Conservation (phyloP, 2,888 invertebrate species). For the Dasysyrphus albostriatus region DNA sequence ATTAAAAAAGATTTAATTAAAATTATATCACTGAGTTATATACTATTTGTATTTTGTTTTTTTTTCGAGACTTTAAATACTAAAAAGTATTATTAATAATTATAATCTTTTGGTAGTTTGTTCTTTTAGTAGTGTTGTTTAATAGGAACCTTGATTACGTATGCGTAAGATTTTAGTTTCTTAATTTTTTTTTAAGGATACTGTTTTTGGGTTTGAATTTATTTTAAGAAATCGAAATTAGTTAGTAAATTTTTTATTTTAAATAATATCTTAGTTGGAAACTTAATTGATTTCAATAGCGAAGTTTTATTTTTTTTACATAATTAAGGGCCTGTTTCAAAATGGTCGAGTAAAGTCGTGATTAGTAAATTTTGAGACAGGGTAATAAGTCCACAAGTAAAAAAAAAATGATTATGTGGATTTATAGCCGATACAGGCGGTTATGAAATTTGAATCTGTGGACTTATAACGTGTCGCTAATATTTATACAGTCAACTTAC, state of each 20-base stretch:
- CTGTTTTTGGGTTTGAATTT: constrained; percentile 5
- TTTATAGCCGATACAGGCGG: no score
- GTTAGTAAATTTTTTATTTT: not conserved
- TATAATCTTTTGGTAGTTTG: constrained; percentile 69
- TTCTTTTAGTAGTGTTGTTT: constrained; percentile 80
- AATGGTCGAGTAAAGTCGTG: no score
- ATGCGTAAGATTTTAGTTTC: constrained; percentile 77
- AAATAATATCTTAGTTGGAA: not conserved
- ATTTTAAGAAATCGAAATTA: not conserved
- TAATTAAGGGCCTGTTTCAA: no score
- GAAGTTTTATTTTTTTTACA: no score
- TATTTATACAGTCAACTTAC: no score
- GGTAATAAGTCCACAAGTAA: no score
- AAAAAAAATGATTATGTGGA: no score
- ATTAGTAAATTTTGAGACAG: no score
- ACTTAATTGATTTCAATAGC: not conserved
- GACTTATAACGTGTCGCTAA: no score
- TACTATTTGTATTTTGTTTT: constrained; percentile 22
- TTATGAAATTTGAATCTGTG: no score
- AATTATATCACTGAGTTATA: constrained; percentile 70
- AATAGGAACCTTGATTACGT: constrained; percentile 84
- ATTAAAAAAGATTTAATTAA: constrained; percentile 50
- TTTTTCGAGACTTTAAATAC: constrained; percentile 36
- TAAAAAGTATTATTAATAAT: constrained; percentile 58
- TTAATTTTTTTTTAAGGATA: constrained; percentile 42